Evolutionary conservation across 2,888 invertebrate genomes (phyloP).

Genomic region (Rhingia campestris): DNA sequence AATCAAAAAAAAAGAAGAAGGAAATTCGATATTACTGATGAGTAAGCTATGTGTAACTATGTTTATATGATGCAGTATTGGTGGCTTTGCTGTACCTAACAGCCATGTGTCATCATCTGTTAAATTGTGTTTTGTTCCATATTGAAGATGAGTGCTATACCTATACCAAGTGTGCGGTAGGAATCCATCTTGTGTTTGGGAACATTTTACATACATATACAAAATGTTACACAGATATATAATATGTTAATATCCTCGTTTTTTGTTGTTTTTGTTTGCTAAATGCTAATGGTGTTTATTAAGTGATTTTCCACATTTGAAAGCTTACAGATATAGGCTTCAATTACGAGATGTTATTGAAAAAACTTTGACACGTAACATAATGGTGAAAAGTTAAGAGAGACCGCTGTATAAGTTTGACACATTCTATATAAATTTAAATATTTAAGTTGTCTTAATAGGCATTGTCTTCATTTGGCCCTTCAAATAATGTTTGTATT

Average conservation of each 20-base stretch:
- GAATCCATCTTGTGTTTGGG: conserved; percentile 47
- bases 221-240: neutral
- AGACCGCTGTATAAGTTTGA: neutral
- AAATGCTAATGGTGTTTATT: conserved; percentile 52
- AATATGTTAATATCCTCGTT: neutral
- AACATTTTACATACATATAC: conserved; percentile 9
- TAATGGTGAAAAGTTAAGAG: conserved; percentile 1
- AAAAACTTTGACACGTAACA: conserved; percentile 31
- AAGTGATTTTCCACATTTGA: conserved; percentile 66
- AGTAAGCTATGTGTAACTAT: conserved; percentile 40
- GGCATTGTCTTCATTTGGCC: too few species aligned
- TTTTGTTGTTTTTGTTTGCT: conserved; percentile 3
- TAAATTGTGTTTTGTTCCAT: conserved; percentile 69
- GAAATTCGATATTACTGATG: conserved; percentile 71
- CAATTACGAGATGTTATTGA: conserved; percentile 47
- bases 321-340: conserved; percentile 50
- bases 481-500: too few species aligned
- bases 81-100: conserved; percentile 44
- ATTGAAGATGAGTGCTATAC: conserved; percentile 44
- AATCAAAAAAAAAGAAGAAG: conserved; percentile 37
- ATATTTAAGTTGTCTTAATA: neutral
- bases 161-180: conserved; percentile 16
- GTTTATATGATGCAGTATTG: conserved; percentile 7
- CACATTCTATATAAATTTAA: neutral
- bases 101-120: conserved; percentile 72